phyloP scores from a whole-genome alignment of 1,140 invertebrate genomes.

The Carcinoscorpius rotundicauda region DNA sequence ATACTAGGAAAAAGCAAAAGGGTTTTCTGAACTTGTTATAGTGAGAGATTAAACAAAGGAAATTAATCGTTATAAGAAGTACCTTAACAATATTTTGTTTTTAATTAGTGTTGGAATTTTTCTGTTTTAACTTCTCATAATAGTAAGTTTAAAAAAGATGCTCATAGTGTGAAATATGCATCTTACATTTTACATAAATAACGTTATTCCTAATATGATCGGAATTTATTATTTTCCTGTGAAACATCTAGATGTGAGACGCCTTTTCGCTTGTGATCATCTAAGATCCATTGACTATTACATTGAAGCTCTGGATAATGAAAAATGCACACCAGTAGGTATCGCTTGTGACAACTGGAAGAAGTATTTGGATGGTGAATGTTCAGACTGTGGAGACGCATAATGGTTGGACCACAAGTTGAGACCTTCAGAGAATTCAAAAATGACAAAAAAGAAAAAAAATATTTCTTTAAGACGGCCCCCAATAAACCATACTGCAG shows the following conservation, averaged over 20 bases:
- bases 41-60: too few relatives aligned
- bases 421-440: not conserved
- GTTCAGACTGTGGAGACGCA: slow-evolving; percentile 15
- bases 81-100: too few relatives aligned
- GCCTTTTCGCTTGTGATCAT: slow-evolving; percentile 70
- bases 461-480: slow-evolving; percentile 3
- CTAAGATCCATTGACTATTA: slow-evolving; percentile 69
- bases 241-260: slow-evolving; percentile 44
- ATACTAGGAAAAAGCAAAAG: too few relatives aligned
- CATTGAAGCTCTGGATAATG: slow-evolving; percentile 54
- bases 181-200: too few relatives aligned
- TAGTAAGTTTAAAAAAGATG: too few relatives aligned
- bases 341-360: slow-evolving; percentile 20
- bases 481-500: slow-evolving; percentile 6
- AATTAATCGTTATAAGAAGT: too few relatives aligned
- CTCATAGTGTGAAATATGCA: too few relatives aligned
- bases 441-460: slow-evolving; percentile 1
- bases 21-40: too few relatives aligned
- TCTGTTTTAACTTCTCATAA: too few relatives aligned
- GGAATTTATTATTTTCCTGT: too few relatives aligned
- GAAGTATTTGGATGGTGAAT: slow-evolving; percentile 16
- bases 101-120: too few relatives aligned
- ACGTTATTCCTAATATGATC: too few relatives aligned
- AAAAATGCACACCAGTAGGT: slow-evolving; percentile 1
- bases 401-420: slow-evolving; percentile 6